Evolutionary conservation across 2,888 invertebrate genomes (phyloP).

Genomic region (Parnassius apollo): DNA sequence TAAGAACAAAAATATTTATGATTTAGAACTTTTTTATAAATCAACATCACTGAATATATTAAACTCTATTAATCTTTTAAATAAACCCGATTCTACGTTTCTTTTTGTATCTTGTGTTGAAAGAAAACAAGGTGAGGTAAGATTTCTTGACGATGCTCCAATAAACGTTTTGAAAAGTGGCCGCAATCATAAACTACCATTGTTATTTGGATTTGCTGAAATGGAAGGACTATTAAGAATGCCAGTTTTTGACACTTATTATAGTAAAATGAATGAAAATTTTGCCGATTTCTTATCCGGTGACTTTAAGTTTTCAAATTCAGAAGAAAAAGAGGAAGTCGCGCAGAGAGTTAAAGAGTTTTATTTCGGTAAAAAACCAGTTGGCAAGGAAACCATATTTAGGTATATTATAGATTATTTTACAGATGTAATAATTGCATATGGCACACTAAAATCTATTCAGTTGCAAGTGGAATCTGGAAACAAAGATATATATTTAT

Average conservation of each 20-base stretch:
- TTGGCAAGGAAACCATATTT: too few species aligned
- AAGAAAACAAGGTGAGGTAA: conserved; percentile 39
- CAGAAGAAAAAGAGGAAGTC: conserved; percentile 42
- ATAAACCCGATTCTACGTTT: conserved; percentile 34
- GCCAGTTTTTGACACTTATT: conserved; percentile 39
- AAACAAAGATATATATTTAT: too few species aligned
- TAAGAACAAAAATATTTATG: conserved; percentile 34
- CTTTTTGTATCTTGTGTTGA: conserved; percentile 46
- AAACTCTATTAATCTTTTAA: conserved; percentile 28
- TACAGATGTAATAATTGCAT: too few species aligned
- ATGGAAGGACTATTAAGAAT: conserved; percentile 45
- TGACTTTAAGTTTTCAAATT: conserved; percentile 46
- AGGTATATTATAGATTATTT: too few species aligned
- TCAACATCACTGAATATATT: conserved; percentile 40
- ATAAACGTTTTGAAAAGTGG: conserved; percentile 32
- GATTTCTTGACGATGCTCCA: conserved; percentile 47
- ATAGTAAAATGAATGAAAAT: conserved; percentile 46
- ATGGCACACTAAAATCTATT: too few species aligned
- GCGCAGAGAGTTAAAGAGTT: conserved; percentile 35
- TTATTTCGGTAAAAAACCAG: conserved; percentile 41
- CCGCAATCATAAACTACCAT: conserved; percentile 39
- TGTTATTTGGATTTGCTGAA: conserved; percentile 48
- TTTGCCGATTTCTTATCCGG: conserved; percentile 51
- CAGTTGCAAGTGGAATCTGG: too few species aligned
- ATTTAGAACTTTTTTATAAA: conserved; percentile 53